phyloP scores from a whole-genome alignment of 2,888 invertebrate species.

The Ceriagrion tenellum region DNA sequence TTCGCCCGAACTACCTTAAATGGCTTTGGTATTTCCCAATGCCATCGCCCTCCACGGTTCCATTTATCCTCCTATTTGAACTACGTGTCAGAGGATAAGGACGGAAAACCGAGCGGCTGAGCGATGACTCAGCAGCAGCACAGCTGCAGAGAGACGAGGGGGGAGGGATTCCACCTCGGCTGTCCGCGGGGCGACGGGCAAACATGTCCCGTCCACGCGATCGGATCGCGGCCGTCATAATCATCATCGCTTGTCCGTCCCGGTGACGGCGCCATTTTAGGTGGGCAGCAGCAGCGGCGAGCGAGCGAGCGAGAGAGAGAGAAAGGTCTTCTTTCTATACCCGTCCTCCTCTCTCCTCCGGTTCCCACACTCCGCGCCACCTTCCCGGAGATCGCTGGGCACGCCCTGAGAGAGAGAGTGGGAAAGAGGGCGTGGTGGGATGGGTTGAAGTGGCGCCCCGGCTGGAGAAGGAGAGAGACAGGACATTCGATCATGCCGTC shows the following conservation, averaged over 20 bases:
- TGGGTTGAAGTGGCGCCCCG: background rate
- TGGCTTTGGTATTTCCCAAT: too few species aligned
- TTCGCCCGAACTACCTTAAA: too few species aligned
- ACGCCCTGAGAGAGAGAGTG: slow-evolving; percentile 53
- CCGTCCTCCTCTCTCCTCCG: background rate
- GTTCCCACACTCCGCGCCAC: background rate
- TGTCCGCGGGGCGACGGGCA: background rate
- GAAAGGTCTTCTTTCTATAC: too few species aligned
- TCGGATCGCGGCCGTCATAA: background rate
- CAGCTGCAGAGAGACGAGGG: too few species aligned
- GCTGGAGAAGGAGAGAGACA: background rate
- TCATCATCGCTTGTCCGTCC: background rate
- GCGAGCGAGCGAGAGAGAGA: too few species aligned
- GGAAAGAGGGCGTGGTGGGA: too few species aligned
- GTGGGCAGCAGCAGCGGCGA: background rate
- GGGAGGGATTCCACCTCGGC: background rate
- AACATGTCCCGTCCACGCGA: background rate
- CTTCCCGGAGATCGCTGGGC: background rate
- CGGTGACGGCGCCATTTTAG: slow-evolving; percentile 43
- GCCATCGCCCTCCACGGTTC: too few species aligned
- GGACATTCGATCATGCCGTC: slow-evolving; percentile 65
- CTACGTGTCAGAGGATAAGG: too few species aligned
- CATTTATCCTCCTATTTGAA: too few species aligned
- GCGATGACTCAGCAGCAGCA: background rate
- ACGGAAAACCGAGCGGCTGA: too few species aligned